Conservation (phyloP, 2,113 vertebrate species). For the Crocuta crocuta region DNA sequence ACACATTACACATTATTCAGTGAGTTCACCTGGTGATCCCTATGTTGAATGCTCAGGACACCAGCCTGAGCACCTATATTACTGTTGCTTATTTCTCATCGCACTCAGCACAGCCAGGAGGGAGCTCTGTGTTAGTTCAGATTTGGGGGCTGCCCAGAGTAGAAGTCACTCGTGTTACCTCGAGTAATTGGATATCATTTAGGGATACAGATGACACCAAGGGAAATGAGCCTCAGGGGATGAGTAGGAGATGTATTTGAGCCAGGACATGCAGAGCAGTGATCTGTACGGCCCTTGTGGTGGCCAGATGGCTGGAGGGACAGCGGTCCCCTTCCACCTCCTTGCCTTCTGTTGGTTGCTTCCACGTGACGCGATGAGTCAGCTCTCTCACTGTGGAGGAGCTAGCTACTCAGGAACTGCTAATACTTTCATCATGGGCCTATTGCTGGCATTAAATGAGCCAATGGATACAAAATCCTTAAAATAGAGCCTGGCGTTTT, state of each 20-base stretch:
- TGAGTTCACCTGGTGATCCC: background rate
- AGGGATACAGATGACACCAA: background rate
- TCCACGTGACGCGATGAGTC: background rate
- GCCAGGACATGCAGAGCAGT: background rate
- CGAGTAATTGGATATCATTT: background rate
- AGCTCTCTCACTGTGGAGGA: background rate
- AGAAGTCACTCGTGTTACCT: background rate
- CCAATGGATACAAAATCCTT: background rate
- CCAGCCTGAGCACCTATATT: background rate
- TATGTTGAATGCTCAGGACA: background rate
- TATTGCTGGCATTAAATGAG: background rate
- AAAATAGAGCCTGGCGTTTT: background rate
- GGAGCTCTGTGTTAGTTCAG: background rate
- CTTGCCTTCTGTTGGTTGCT: background rate
- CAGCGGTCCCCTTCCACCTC: background rate
- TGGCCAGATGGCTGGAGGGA: background rate
- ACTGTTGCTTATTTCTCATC: background rate
- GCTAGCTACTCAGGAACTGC: background rate
- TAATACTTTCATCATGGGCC: background rate
- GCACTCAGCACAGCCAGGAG: background rate
- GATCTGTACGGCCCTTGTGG: background rate
- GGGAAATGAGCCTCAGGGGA: background rate
- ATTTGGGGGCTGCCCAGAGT: background rate
- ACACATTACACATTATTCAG: background rate
- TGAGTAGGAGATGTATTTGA: background rate